A percentile compares a stretch with the other conserved stretches of the same genome.
Evolutionary conservation across 2,888 invertebrate species (phyloP).

Genomic region (Habroteleia sp.): DNA sequence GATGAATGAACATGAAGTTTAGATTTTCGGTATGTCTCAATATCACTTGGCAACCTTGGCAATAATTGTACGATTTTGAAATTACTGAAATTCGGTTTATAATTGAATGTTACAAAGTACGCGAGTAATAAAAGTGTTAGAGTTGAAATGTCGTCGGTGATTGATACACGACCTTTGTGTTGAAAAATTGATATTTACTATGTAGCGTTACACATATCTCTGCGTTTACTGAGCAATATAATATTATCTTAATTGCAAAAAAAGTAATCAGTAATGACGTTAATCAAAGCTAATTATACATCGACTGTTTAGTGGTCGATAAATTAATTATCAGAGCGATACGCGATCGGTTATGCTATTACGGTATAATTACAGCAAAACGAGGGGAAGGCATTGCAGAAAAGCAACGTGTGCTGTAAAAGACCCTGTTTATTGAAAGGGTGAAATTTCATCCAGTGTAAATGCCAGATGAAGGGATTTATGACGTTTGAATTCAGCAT

Average conservation of each 20-base stretch:
- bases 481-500: slow-evolving; percentile 35
- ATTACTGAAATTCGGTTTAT: slow-evolving; percentile 22
- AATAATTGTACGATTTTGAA: slow-evolving; percentile 9
- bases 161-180: slow-evolving; percentile 42
- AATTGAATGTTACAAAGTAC: slow-evolving; percentile 44
- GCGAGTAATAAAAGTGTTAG: slow-evolving; percentile 4
- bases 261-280: slow-evolving; percentile 41
- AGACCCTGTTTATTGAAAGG: slow-evolving; percentile 2
- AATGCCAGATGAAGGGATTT: slow-evolving; percentile 14
- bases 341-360: slow-evolving; percentile 66
- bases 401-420: slow-evolving; percentile 12
- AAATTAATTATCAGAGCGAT: slow-evolving; percentile 73
- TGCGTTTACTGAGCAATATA: slow-evolving; percentile 40
- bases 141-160: slow-evolving; percentile 34
- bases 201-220: slow-evolving; percentile 45
- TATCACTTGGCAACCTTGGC: too few species aligned
- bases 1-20: too few species aligned
- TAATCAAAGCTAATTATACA: slow-evolving; percentile 55
- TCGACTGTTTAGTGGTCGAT: slow-evolving; percentile 40
- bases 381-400: slow-evolving; percentile 64
- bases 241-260: slow-evolving; percentile 52
- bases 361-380: slow-evolving; percentile 70
- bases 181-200: slow-evolving; percentile 48
- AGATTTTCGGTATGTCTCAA: too few species aligned
- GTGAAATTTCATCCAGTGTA: slow-evolving; percentile 44